Conservation (phyloP, 2,888 invertebrate genomes). For the Hypolimnas misippus region DNA sequence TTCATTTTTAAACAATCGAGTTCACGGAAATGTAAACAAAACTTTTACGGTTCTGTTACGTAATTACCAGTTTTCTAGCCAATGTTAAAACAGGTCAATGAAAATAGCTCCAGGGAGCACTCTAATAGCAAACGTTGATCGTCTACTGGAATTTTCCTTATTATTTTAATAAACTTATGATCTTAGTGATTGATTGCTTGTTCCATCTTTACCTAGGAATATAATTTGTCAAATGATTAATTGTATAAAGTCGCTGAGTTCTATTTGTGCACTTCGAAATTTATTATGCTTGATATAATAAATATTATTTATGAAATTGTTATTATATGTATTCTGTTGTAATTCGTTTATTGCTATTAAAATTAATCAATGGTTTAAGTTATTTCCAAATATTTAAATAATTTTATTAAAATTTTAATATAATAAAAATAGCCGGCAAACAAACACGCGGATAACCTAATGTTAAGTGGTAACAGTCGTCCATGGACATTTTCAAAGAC, state of each 20-base stretch:
- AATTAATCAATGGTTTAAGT: too few relatives aligned
- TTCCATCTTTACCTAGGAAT: not conserved
- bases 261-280: not conserved
- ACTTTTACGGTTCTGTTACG: conserved; percentile 25
- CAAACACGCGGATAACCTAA: too few relatives aligned
- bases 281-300: not conserved
- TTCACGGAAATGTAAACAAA: conserved; percentile 37
- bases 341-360: too few relatives aligned
- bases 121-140: conserved; percentile 4
- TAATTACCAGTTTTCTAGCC: conserved; percentile 37
- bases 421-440: too few relatives aligned
- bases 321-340: too few relatives aligned
- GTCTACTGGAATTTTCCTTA: conserved; percentile 13
- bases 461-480: too few relatives aligned
- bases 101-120: conserved; percentile 33
- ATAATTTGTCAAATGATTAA: not conserved
- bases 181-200: not conserved
- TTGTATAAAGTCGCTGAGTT: not conserved
- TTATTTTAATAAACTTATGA: not conserved
- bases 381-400: too few relatives aligned
- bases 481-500: too few relatives aligned
- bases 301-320: too few relatives aligned
- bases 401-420: too few relatives aligned
- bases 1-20: conserved; percentile 17
- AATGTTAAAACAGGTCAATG: conserved; percentile 40